Base-by-base conservation (phyloP, 2,113 vertebrate species). In the Trichomycterus rosablanca region DNA sequence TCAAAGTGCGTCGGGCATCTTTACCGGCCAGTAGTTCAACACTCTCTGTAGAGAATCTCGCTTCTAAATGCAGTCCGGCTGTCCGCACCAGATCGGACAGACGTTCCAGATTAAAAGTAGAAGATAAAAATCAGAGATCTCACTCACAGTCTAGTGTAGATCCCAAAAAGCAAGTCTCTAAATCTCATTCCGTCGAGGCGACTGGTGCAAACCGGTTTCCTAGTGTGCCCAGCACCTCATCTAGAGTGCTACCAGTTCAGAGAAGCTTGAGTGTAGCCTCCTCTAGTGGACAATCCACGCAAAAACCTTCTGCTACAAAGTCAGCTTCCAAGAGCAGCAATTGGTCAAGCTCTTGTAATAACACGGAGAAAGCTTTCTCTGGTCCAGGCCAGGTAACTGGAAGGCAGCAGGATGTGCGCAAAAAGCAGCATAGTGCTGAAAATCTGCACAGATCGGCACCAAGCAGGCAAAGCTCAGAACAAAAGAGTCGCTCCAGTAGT, bases 1-100 rank as follows among this genome's bases (percentile, higher is more conserved):
- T 83, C 55, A 77, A 80, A 64, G 67, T 66, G 20, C 77, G 66
- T 0, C 61, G 74, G 6, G 67, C 71, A 1, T 66, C 77, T 5
- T 63, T 76, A 46, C 74, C 77, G 15, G 59, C 71, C 28, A 8
- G 48, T 67, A 75, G 49, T 18, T 28, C 12, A 0, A 74, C 68
- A 12, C 32, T 74, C 2, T 76, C 74, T 15, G 49, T 2, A 30
- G 72, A 75, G 35, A 71, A 66, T 43, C 69, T 81, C 67, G 68
- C 62, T 62, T 76, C 72, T 30, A 75, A 72, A 59, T 76, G 73
- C 61, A 23, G 45, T 12, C 52, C 65, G 68, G 62, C 19, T 44
- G 43, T 65, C 70, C 3, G 3, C 12, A 73, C 73, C 70, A 60
- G 15, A 10, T 55, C 66, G 16, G 35, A 61, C 9, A 37, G 37